phyloP scores from a whole-genome alignment of 35 echinoderm and acorn worm species.

The Ophioderma brevispina region DNA sequence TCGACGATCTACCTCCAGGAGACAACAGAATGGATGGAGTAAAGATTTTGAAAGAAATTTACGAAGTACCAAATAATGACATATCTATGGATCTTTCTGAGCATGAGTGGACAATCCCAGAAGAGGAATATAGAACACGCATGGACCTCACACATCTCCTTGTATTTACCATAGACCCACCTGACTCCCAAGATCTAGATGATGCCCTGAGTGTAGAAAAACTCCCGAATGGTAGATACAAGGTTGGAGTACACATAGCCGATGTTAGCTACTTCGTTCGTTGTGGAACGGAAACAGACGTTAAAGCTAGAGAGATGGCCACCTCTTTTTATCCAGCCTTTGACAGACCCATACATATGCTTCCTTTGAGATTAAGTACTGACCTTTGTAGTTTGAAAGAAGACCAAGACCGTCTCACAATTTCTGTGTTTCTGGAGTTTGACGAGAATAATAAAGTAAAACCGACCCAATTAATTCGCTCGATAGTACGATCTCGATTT shows the following conservation, averaged over 20 bases:
- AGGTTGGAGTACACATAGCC: conserved; percentile 90
- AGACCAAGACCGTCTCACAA: conserved; percentile 46
- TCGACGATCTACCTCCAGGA: conserved; percentile 55
- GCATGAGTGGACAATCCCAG: conserved; percentile 69
- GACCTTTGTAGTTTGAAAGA: conserved; percentile 57
- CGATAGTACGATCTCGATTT: conserved; percentile 58
- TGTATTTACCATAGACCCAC: conserved; percentile 74
- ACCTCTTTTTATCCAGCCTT: conserved; percentile 63
- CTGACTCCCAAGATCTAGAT: conserved; percentile 63
- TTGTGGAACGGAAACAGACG: conserved; percentile 40
- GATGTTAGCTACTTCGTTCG: conserved; percentile 85
- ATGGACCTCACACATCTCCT: conserved; percentile 41
- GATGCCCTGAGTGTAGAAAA: conserved; percentile 58
- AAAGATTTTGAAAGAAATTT: conserved; percentile 66
- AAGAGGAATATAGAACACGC: conserved; percentile 42
- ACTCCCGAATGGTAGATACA: conserved; percentile 14
- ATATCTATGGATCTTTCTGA: background rate
- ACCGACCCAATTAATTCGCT: conserved; percentile 21
- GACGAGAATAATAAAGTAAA: conserved; percentile 22
- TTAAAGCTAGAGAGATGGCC: conserved; percentile 56
- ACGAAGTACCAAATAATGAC: conserved; percentile 29
- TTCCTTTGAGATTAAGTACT: conserved; percentile 51
- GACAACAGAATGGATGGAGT: conserved; percentile 36
- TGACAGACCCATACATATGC: conserved; percentile 78
- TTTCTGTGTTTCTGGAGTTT: conserved; percentile 50